Percentiles rank a stretch among this genome's conserved stretches.
phyloP scores from a whole-genome alignment of 2,113 vertebrate species.

The Bucco capensis region DNA sequence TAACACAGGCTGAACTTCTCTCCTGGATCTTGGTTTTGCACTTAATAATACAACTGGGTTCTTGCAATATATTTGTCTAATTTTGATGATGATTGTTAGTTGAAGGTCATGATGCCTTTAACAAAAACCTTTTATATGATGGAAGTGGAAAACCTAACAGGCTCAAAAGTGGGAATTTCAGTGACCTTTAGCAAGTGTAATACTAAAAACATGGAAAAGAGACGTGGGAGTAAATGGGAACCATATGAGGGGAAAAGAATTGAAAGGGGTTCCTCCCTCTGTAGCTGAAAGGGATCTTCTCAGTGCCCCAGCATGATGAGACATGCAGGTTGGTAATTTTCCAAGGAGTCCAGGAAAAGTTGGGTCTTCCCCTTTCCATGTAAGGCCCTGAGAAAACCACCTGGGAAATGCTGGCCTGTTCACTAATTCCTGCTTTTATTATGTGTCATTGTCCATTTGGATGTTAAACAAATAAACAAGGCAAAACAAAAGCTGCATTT shows the following conservation, averaged over 20 bases:
- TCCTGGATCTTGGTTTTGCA: slow-evolving; percentile 4
- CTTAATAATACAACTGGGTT: background rate
- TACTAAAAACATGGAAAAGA: background rate
- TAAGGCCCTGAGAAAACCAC: background rate
- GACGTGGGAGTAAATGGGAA: slow-evolving; percentile 36
- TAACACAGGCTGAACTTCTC: background rate
- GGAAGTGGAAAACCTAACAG: background rate
- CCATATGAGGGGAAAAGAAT: background rate
- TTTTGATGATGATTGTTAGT: background rate
- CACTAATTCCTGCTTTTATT: background rate
- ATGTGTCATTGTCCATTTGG: background rate
- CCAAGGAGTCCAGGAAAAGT: background rate
- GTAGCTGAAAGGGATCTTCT: background rate
- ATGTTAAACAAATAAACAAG: background rate
- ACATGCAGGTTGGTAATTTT: background rate
- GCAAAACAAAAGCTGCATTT: background rate
- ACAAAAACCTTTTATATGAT: background rate
- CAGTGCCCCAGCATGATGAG: background rate
- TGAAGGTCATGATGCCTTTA: background rate
- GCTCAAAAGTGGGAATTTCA: slow-evolving; percentile 18
- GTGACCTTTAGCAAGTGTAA: slow-evolving; percentile 33
- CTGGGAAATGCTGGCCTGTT: background rate
- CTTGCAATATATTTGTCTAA: background rate
- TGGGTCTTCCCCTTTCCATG: background rate
- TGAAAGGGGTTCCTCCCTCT: slow-evolving; percentile 4